Base-by-base conservation (phyloP, 2,113 vertebrate genomes). In the Trematocara marginatum region DNA sequence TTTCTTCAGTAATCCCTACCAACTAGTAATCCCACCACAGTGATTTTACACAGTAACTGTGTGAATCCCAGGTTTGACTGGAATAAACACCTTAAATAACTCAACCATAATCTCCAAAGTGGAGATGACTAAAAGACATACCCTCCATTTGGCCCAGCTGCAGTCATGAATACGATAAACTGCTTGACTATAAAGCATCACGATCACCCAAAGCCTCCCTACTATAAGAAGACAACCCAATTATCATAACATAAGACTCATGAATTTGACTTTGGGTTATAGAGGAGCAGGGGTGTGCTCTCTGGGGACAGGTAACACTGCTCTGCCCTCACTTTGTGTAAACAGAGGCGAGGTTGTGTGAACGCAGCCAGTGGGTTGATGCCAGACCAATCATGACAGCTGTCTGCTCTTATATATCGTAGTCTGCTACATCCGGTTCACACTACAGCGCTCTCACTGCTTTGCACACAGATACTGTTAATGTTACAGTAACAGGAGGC, bases 311-410 rank as follows among this genome's bases (percentile, higher is more conserved):
- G 90, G 90, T 88, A 49, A 38, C 38, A 10, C 3, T 18, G 45
- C 79, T 29, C 61, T 42, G 11, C 71, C 66, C 84, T 69, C 66
- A n/a, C 81, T 13, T 88, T 74, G 76, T 49, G 84, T 18, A 35
- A 84, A 89, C 59, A 79, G 23, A 82, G 74, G 42, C 12, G 42
- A 82, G 79, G 86, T 61, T 15, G 89, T 10, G 20, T 29, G 84
- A 87, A 79, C 40, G 4, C 64, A 78, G 82, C 42, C 78, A 6
- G 83, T 3, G 9, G 34, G 40, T 31, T 86, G 91, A 89, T 35
- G 87, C 20, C 31, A 76, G 85, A 91, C 18, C 64, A 20, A 20
- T 87, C 78, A 13, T 89, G 92, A 89, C 92, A 92, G 87, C 92
- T 93, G 92, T 93, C 91, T 61, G 84, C 83, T 92, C 83, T 5